Evolutionary conservation across 1,140 invertebrate genomes (phyloP), one percentile per base, ranked within the genome.

Genomic region (Geopemphigus sp.): DNA sequence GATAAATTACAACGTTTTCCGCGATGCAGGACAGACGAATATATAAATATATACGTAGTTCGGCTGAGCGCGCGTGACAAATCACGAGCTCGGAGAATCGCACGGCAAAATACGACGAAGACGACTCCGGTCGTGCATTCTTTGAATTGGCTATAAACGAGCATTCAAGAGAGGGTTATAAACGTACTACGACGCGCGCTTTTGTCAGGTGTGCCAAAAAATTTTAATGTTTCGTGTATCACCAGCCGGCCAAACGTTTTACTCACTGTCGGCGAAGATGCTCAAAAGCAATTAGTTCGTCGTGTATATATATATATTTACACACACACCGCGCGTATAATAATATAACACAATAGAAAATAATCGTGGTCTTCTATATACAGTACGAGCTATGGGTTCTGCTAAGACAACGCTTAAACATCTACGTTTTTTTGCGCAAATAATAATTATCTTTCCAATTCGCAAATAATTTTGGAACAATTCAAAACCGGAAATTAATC

Each of bases 231-330:
- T 39, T 66, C 29, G 61, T 10, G 32, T n/a, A n/a, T 3, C 8
- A 45, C 1, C n/a, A 15, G 19, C 14, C 12, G n/a, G 39, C 64
- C 64, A 47, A 68, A 47, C 64, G 64, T 47, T 68, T 68, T 47
- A 66, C n/a, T 66, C 39, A 68, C 64, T 68, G 64, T 68, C 64
- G 3, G 32, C 39, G 64, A 68, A 47, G 64, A 68, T 39, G n/a
- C 39, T 64, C 32, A 24, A 68, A 68, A 12, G 64, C 64, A 47
- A 68, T 68, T 68, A n/a, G 64, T 68, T 22, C 61, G 26, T 64
- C 10, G 26, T 29, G 26, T 17, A 26, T 6, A 24, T 57, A 57
- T 57, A 22, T 14, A 26, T 14, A 26, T 59, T 24, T 59, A 19
- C n/a, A 56, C 8, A 39, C n/a, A n/a, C n/a, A n/a, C n/a, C n/a